phyloP scores from a whole-genome alignment of 2,797 vertebrate species.

The Crocidura indochinensis region DNA sequence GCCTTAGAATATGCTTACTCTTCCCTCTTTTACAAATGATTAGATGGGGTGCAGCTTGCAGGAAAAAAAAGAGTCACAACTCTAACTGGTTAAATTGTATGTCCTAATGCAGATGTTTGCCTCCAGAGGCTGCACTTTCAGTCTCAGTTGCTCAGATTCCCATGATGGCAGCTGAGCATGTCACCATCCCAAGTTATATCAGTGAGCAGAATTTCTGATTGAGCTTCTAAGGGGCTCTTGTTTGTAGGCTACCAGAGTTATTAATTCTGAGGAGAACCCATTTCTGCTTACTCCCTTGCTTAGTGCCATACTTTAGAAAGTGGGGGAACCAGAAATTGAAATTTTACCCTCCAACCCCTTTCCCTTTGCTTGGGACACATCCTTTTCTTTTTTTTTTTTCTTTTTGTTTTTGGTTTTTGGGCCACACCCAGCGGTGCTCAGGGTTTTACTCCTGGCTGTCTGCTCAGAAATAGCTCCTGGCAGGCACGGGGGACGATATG shows the following conservation, averaged over 20 bases:
- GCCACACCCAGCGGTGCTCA: too few relatives aligned
- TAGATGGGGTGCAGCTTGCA: background rate
- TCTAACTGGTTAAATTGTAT: background rate
- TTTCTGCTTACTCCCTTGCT: background rate
- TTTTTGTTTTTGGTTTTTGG: too few relatives aligned
- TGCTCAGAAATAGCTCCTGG: too few relatives aligned
- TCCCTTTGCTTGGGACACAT: background rate
- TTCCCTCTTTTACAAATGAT: background rate
- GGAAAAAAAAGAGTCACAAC: background rate
- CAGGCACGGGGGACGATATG: too few relatives aligned
- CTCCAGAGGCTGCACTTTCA: background rate
- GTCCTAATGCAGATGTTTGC: background rate
- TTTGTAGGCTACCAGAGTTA: background rate
- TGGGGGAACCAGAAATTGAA: background rate
- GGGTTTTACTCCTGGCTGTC: too few relatives aligned
- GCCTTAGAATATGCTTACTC: background rate
- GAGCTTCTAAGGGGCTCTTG: background rate
- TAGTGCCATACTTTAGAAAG: background rate
- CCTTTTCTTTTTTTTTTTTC: too few relatives aligned
- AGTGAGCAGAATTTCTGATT: background rate
- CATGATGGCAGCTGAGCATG: accelerated
- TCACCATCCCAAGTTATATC: background rate
- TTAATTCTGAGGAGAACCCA: background rate
- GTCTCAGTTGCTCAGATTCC: background rate
- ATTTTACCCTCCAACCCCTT: too few relatives aligned